phyloP scores from a whole-genome alignment of 2,888 invertebrate genomes.

The Idaea straminata region DNA sequence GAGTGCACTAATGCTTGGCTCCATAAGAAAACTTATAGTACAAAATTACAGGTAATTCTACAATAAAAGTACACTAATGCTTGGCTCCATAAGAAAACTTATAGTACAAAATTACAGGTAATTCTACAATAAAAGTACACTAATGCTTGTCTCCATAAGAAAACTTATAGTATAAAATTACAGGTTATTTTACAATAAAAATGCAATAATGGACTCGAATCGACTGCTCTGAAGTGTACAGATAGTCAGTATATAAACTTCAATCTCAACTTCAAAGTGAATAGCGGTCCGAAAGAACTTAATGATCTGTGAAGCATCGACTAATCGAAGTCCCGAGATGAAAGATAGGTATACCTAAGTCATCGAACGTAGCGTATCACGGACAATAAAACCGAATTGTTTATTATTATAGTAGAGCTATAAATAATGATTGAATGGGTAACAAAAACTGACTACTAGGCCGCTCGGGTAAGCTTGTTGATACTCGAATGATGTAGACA shows the following conservation, averaged over 20 bases:
- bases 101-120: too few species aligned
- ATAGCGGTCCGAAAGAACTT: constrained; percentile 23
- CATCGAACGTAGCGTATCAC: background rate
- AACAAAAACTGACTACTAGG: background rate
- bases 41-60: too few species aligned
- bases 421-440: background rate
- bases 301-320: constrained; percentile 30
- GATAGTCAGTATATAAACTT: constrained; percentile 5
- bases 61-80: too few species aligned
- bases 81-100: too few species aligned
- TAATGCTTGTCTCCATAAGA: too few species aligned
- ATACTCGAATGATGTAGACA: too few species aligned
- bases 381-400: constrained; percentile 1
- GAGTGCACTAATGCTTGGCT: too few species aligned
- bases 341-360: background rate
- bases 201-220: background rate
- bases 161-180: too few species aligned
- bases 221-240: background rate
- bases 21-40: too few species aligned
- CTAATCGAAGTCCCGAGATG: constrained; percentile 21
- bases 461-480: too few species aligned
- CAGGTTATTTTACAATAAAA: too few species aligned
- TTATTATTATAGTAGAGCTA: background rate
- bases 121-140: too few species aligned
- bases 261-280: constrained; percentile 10